Conservation (phyloP, 2,888 invertebrate species). For the Machimus rusticus region DNA sequence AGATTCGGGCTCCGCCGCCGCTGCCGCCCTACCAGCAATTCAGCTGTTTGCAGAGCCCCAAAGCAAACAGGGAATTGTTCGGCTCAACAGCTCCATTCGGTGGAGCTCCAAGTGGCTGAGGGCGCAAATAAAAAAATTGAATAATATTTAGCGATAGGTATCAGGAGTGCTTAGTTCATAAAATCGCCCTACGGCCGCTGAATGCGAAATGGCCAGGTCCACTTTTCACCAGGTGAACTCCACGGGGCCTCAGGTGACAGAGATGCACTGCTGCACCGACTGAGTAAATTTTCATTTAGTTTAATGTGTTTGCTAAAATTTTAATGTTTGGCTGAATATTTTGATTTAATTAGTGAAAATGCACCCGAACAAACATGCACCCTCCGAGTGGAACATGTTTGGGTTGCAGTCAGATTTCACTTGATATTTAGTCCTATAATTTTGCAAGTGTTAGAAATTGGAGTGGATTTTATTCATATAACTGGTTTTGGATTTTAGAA, state of each 20-base stretch:
- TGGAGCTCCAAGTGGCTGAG: background rate
- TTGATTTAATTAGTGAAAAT: constrained; percentile 32
- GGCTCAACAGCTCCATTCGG: background rate
- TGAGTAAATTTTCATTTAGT: constrained; percentile 26
- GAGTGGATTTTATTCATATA: background rate
- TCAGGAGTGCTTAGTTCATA: background rate
- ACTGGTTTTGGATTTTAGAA: background rate
- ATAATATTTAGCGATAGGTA: background rate
- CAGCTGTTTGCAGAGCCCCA: background rate
- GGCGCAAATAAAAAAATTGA: background rate
- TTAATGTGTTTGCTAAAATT: constrained; percentile 35
- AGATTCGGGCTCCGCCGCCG: background rate
- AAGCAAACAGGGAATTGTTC: background rate
- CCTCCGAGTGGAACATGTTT: background rate
- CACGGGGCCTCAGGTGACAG: background rate
- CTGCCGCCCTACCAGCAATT: background rate
- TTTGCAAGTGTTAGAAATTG: background rate
- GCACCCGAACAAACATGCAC: background rate
- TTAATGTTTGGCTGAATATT: constrained; percentile 31
- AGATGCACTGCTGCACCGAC: background rate
- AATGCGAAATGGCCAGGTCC: background rate
- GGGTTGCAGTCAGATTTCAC: background rate
- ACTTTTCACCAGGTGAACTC: background rate
- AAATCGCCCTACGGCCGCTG: background rate
- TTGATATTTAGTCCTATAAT: background rate